Percentiles rank a stretch among this genome's conserved stretches.
Conservation (phyloP, 92 coral and sea anemone species). For the Desmophyllum pertusum region DNA sequence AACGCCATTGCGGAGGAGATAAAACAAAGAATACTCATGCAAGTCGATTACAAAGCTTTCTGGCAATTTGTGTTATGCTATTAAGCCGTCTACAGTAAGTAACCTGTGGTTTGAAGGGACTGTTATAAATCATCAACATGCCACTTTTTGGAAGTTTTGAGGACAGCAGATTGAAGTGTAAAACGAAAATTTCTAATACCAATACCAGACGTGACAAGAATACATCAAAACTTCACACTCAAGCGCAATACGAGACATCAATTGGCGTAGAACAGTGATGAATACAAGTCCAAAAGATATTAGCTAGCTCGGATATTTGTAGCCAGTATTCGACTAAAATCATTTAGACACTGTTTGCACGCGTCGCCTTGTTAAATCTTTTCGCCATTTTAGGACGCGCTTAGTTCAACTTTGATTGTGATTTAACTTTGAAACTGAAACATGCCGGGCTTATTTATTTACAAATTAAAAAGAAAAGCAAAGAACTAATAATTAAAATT, state of each 20-base stretch:
- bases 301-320: not conserved
- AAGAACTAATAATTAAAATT: not conserved
- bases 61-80: not conserved
- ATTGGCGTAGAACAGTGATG: not conserved
- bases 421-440: not conserved
- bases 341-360: not conserved
- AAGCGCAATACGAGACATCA: too few species aligned
- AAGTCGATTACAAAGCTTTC: not conserved
- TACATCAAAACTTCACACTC: not conserved
- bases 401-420: not conserved
- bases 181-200: not conserved
- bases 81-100: not conserved
- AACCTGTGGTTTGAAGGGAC: not conserved
- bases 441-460: not conserved
- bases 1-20: not conserved
- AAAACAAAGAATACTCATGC: not conserved
- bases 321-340: not conserved
- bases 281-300: not conserved
- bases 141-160: not conserved
- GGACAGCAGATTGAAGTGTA: too few species aligned
- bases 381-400: not conserved
- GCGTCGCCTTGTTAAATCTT: not conserved
- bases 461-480: not conserved
- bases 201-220: not conserved
- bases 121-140: not conserved